Percentiles rank a stretch among this genome's conserved stretches.
phyloP scores from a whole-genome alignment of 1,140 invertebrate species.

The Aphidius ervi region DNA sequence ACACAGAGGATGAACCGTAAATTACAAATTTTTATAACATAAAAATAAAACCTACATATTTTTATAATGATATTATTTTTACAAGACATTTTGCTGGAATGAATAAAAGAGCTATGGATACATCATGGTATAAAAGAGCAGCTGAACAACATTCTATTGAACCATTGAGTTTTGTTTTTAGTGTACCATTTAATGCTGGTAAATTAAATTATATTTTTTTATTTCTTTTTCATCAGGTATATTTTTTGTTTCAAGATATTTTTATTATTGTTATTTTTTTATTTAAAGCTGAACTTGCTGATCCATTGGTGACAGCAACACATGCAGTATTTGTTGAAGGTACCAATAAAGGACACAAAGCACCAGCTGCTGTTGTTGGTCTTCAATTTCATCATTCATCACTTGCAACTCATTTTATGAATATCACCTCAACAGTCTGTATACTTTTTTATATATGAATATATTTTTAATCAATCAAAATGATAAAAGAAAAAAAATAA shows the following conservation, averaged over 20 bases:
- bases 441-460: slow-evolving; percentile 6
- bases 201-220: slow-evolving; percentile 21
- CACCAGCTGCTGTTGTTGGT: slow-evolving; percentile 86
- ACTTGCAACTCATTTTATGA: slow-evolving; percentile 76
- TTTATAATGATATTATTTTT: slow-evolving; percentile 25
- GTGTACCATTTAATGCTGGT: slow-evolving; percentile 81
- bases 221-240: neutral
- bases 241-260: neutral
- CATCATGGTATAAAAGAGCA: slow-evolving; percentile 87
- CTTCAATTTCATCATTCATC: slow-evolving; percentile 79
- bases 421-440: slow-evolving; percentile 77
- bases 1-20: slow-evolving; percentile 62
- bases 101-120: slow-evolving; percentile 80
- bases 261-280: slow-evolving; percentile 18
- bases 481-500: neutral
- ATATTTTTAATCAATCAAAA: neutral
- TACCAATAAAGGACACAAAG: slow-evolving; percentile 65
- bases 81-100: slow-evolving; percentile 77
- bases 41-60: slow-evolving; percentile 16
- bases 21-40: slow-evolving; percentile 29
- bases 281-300: slow-evolving; percentile 44
- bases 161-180: slow-evolving; percentile 87
- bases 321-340: slow-evolving; percentile 86
- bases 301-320: slow-evolving; percentile 79
- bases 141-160: slow-evolving; percentile 85